Evolutionary conservation across 2,888 invertebrate species (phyloP).

Genomic region (Arenicola marina): DNA sequence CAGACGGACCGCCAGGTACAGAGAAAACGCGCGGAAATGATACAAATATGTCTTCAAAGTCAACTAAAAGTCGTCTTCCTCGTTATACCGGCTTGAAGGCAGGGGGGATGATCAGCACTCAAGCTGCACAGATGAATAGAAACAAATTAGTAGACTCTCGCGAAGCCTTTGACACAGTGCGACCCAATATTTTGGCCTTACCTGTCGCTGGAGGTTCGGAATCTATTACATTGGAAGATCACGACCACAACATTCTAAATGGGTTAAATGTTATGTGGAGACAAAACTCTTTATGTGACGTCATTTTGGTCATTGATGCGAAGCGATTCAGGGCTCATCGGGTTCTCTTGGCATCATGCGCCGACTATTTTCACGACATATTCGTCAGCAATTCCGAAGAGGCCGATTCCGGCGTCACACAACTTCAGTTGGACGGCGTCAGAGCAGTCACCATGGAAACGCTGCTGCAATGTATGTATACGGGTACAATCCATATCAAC

Average conservation of each 20-base stretch:
- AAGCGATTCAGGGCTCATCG: conserved; percentile 38
- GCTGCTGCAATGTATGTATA: conserved; percentile 43
- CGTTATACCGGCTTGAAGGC: too few relatives aligned
- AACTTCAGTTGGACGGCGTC: conserved; percentile 36
- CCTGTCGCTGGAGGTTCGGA: too few relatives aligned
- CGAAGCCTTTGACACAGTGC: too few relatives aligned
- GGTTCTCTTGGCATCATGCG: conserved; percentile 40
- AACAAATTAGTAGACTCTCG: too few relatives aligned
- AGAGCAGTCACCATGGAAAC: conserved; percentile 29
- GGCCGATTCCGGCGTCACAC: conserved; percentile 5
- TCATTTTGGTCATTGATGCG: conserved; percentile 33
- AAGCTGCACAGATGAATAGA: too few relatives aligned
- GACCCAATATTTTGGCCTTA: too few relatives aligned
- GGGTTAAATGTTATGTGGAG: conserved; percentile 45
- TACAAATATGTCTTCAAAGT: too few relatives aligned
- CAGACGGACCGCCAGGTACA: too few relatives aligned
- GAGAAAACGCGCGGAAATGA: too few relatives aligned
- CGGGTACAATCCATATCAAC: conserved; percentile 38
- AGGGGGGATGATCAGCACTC: too few relatives aligned
- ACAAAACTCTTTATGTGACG: conserved; percentile 41
- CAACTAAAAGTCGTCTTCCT: too few relatives aligned
- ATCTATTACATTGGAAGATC: too few relatives aligned
- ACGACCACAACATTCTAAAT: conserved; percentile 25
- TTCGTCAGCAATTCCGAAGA: conserved; percentile 24
- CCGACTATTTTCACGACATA: conserved; percentile 42